phyloP scores from a whole-genome alignment of 2,888 invertebrate genomes.

The Terebella lapidaria region DNA sequence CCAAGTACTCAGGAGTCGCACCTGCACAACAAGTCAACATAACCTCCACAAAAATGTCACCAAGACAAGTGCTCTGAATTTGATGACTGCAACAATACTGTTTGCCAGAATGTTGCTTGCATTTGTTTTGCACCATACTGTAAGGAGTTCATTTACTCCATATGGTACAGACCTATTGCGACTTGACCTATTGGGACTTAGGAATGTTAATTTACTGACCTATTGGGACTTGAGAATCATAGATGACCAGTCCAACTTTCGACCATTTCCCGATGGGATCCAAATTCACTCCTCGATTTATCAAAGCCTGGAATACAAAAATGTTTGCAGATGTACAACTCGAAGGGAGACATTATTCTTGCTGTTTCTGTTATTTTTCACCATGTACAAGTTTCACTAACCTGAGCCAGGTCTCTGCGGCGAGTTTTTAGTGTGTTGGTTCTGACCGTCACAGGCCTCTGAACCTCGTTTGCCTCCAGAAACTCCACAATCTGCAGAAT shows the following conservation, averaged over 20 bases:
- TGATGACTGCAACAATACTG: too few relatives aligned
- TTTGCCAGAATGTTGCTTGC: too few relatives aligned
- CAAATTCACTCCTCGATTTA: constrained; percentile 93
- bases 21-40: constrained; percentile 40
- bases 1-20: constrained; percentile 97
- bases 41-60: too few relatives aligned
- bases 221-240: constrained; percentile 90
- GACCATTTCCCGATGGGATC: constrained; percentile 99
- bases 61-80: too few relatives aligned
- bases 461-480: constrained; percentile 91
- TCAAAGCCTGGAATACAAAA: constrained; percentile 65
- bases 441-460: constrained; percentile 89
- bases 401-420: constrained; percentile 84
- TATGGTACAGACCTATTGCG: too few relatives aligned
- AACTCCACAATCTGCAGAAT: constrained; percentile 77
- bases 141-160: too few relatives aligned
- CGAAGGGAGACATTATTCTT: too few relatives aligned
- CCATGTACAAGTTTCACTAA: constrained; percentile 25
- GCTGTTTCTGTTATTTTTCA: too few relatives aligned
- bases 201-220: too few relatives aligned
- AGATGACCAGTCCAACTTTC: constrained; percentile 93
- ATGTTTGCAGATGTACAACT: too few relatives aligned
- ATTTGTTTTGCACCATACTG: too few relatives aligned
- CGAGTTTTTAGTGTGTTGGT: constrained; percentile 87
- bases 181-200: too few relatives aligned